These are phyloP conservation scores for Noctua janthina DNA, from an alignment of 2,888 invertebrate species.

Conservation along the genomic window DNA sequence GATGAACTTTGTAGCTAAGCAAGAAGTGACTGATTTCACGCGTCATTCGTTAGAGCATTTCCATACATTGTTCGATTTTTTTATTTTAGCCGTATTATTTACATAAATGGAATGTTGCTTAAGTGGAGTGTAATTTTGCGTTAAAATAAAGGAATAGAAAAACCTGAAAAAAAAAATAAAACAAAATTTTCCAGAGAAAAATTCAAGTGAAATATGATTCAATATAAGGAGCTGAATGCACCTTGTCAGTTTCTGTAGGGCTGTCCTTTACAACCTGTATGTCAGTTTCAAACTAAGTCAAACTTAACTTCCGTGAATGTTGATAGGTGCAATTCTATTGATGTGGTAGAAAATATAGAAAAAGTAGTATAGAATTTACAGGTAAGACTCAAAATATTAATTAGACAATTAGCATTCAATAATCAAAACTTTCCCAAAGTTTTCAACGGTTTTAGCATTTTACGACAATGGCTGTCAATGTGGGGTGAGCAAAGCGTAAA, in stretches of 20 bases:
- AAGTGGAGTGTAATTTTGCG: too few species aligned
- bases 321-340: not conserved
- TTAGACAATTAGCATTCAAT: constrained; percentile 56
- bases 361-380: not conserved
- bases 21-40: too few species aligned
- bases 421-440: constrained; percentile 55
- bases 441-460: constrained; percentile 31
- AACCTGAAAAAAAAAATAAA: too few species aligned
- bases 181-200: too few species aligned
- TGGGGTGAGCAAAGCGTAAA: not conserved
- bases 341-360: not conserved
- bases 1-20: not conserved
- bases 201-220: too few species aligned
- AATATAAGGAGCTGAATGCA: too few species aligned
- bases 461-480: constrained; percentile 24
- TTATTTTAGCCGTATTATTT: not conserved
- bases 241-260: too few species aligned
- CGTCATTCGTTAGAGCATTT: too few species aligned
- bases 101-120: too few species aligned
- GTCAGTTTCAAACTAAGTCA: not conserved
- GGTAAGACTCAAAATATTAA: constrained; percentile 42
- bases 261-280: too few species aligned
- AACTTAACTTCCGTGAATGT: too few species aligned
- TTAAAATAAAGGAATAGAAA: too few species aligned
- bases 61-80: not conserved